Conservation (phyloP, 2,113 vertebrate species). For the Orcinus orca region DNA sequence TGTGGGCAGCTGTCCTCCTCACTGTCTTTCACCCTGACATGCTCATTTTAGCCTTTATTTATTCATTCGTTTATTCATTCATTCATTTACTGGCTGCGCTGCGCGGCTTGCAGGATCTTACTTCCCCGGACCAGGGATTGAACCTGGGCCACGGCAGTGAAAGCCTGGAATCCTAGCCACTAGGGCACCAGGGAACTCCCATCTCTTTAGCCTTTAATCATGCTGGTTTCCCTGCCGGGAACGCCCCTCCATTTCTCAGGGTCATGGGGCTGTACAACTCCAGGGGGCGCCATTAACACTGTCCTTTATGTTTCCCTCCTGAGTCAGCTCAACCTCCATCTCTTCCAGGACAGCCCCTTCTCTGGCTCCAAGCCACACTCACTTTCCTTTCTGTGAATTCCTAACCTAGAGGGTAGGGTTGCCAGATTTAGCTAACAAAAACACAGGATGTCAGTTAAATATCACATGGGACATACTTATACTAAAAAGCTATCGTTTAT, state of each 20-base stretch:
- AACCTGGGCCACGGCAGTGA: too few relatives aligned
- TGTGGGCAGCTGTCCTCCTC: not conserved
- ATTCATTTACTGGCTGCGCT: too few relatives aligned
- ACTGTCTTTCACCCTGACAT: not conserved
- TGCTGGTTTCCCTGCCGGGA: not conserved
- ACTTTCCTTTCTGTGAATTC: not conserved
- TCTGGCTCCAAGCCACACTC: not conserved
- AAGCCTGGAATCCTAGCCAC: too few relatives aligned
- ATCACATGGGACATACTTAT: not conserved
- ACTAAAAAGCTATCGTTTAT: not conserved
- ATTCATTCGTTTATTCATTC: too few relatives aligned
- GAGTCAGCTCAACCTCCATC: not conserved
- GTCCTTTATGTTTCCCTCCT: not conserved
- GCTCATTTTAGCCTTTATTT: not conserved
- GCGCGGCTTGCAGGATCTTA: too few relatives aligned
- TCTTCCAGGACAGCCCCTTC: not conserved
- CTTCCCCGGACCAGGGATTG: too few relatives aligned
- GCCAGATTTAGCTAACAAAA: not conserved
- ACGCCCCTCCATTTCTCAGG: not conserved
- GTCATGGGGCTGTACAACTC: not conserved
- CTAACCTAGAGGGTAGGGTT: not conserved
- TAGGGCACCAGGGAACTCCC: too few relatives aligned
- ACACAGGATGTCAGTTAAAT: not conserved
- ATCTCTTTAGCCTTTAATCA: not conserved
- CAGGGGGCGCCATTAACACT: not conserved